Evolutionary conservation across 1,140 invertebrate species (phyloP), one percentile per base, ranked within the genome.

Genomic region (Bombus balteatus): DNA sequence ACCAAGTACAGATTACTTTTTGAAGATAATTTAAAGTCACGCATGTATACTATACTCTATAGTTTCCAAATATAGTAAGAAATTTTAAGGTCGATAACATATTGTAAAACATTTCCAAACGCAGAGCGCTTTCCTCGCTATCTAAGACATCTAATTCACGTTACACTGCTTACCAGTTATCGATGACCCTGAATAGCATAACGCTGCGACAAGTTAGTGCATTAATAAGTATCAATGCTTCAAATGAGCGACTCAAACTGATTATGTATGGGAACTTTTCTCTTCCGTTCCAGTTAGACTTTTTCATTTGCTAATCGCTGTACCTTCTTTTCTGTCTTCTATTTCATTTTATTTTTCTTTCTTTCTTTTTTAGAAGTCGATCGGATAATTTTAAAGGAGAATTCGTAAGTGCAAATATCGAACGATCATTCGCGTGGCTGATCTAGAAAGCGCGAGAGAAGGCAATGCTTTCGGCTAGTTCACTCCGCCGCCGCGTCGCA

Each of bases 391-490:
- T 34, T 15, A 15, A 9, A 28, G 2, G 8, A 43, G 32, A 57
- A 83, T 59, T 57, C 12, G 3, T 53, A 53, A 53, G 47, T 8
- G 32, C 3, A 13, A 71, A 84, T 59, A 41, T 79, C 53, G 32
- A 18, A 25, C 5, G 32, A 80, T 80, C 76, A 6, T 65, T 32
- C 65, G 79, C 75, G 73, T 74, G 78, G 75, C 28, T 70, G 80
- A 90, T 90, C 86, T 88, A 78, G 74, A 91, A 88, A 88, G 71
- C 80, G 59, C 90, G 83, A 91, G 89, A 85, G 89, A 85, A 90
- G 82, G 80, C 74, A 72, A 66, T 66, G 62, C 66, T 70, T 85
- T 89, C 70, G 72, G 70, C 85, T 89, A 85, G 86, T 87, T 88
- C 79, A 75, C 83, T 88, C 68, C 74, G 87, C 76, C 81, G 74